Conservation (phyloP, 2,888 invertebrate genomes). For the Xanthorhoe designata region DNA sequence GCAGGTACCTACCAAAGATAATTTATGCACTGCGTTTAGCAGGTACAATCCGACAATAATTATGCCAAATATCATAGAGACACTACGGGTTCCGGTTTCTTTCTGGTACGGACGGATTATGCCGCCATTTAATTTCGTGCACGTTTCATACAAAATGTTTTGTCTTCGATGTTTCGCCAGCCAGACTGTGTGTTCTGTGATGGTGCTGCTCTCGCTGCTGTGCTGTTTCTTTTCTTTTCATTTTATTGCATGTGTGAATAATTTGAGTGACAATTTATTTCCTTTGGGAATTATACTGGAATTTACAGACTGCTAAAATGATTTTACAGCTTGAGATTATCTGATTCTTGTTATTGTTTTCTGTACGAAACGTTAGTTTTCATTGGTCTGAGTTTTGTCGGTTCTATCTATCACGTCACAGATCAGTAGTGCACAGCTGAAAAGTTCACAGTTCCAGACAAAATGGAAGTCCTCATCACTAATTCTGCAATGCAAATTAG, state of each 20-base stretch:
- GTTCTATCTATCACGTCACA: constrained; percentile 24
- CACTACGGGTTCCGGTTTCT: too few relatives aligned
- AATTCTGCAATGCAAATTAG: background rate
- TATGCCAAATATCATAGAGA: too few relatives aligned
- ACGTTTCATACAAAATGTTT: too few relatives aligned
- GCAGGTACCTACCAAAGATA: too few relatives aligned
- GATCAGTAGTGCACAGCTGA: constrained; percentile 6
- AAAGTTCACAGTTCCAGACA: constrained; percentile 13
- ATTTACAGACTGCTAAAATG: background rate
- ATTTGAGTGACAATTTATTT: constrained; percentile 7
- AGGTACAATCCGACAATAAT: too few relatives aligned
- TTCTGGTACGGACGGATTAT: too few relatives aligned
- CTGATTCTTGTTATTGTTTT: background rate
- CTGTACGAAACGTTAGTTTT: background rate
- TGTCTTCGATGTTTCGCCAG: too few relatives aligned
- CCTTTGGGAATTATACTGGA: constrained; percentile 5
- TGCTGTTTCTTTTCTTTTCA: constrained; percentile 1
- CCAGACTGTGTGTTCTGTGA: too few relatives aligned
- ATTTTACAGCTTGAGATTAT: background rate
- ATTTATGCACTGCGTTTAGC: too few relatives aligned
- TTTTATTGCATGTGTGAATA: constrained; percentile 4
- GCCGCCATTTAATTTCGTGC: too few relatives aligned
- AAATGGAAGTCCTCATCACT: constrained; percentile 12
- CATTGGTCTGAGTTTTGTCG: background rate
- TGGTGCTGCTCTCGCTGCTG: too few relatives aligned